These are phyloP conservation scores for Sebastes elongatus DNA, from an alignment of 2,797 vertebrate genomes.

Conservation along the genomic window DNA sequence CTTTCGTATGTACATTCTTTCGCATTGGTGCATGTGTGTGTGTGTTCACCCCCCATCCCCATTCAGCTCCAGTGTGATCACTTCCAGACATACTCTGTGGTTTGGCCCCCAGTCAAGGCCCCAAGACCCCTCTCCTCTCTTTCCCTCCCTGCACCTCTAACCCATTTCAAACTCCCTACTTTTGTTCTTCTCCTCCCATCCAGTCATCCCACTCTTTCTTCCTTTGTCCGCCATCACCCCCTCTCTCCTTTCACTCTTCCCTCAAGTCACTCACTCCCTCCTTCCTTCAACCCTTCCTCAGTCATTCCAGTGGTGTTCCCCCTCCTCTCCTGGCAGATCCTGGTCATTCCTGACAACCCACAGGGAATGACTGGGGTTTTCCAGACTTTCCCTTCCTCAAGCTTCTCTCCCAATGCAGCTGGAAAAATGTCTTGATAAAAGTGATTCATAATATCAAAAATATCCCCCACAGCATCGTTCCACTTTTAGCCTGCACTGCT, in stretches of 20 bases:
- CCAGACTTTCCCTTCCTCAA: constrained; percentile 56
- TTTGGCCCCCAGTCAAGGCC: constrained; percentile 50
- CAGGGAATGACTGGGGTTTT: constrained; percentile 75
- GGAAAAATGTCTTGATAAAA: constrained; percentile 41
- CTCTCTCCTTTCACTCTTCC: constrained; percentile 1
- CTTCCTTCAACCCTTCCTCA: constrained; percentile 6
- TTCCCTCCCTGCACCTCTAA: constrained; percentile 10
- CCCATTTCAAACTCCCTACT: constrained; percentile 24
- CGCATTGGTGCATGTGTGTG: constrained; percentile 21
- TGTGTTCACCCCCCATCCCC: constrained; percentile 16
- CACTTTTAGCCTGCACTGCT: background rate
- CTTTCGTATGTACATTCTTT: constrained; percentile 48
- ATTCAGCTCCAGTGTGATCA: constrained; percentile 60
- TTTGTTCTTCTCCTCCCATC: constrained; percentile 19
- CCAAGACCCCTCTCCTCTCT: constrained; percentile 32
- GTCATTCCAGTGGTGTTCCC: constrained; percentile 56
- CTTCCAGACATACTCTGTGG: constrained; percentile 67
- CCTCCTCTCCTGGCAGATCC: constrained; percentile 74
- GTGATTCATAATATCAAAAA: constrained; percentile 11
- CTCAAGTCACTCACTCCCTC: constrained; percentile 5
- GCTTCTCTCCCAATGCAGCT: constrained; percentile 7
- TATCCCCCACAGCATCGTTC: background rate
- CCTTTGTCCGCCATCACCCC: background rate
- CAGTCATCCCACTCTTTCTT: background rate
- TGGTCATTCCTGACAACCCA: constrained; percentile 73